Conservation (phyloP, 1,140 invertebrate species). For the Pararge aegeria region DNA sequence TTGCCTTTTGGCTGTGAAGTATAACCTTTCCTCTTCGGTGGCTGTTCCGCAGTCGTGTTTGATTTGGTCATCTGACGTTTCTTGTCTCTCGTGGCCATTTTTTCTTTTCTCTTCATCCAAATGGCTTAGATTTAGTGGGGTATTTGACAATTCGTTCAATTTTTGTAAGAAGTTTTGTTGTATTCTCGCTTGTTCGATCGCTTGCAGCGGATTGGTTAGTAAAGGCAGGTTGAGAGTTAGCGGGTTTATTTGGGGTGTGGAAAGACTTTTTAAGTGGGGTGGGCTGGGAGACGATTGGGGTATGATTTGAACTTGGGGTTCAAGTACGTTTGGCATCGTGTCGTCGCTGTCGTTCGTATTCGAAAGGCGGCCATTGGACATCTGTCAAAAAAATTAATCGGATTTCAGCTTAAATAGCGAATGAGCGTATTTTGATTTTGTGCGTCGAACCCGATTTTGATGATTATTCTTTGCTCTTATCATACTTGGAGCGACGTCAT, state of each 20-base stretch:
- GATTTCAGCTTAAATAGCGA: too few relatives aligned
- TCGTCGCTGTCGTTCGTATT: slow-evolving; percentile 72
- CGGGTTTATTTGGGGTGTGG: slow-evolving; percentile 38
- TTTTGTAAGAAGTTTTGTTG: slow-evolving; percentile 66
- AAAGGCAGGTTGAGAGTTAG: slow-evolving; percentile 40
- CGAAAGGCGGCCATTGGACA: slow-evolving; percentile 70
- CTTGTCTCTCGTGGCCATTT: slow-evolving; percentile 47
- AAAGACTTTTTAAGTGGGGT: slow-evolving; percentile 38
- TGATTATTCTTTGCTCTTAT: too few relatives aligned
- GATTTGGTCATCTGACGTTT: slow-evolving; percentile 45
- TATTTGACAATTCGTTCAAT: slow-evolving; percentile 69
- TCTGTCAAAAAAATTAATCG: slow-evolving; percentile 37
- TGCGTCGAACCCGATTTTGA: too few relatives aligned
- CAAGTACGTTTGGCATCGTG: slow-evolving; percentile 69
- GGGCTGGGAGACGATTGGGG: slow-evolving; percentile 59
- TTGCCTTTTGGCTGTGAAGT: slow-evolving; percentile 72
- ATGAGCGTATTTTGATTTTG: too few relatives aligned
- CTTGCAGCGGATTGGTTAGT: slow-evolving; percentile 56
- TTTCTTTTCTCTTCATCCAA: slow-evolving; percentile 62
- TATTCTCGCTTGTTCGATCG: slow-evolving; percentile 60
- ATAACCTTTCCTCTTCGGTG: slow-evolving; percentile 71
- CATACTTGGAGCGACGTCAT: too few relatives aligned
- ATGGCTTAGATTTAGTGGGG: slow-evolving; percentile 72
- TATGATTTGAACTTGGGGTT: slow-evolving; percentile 67
- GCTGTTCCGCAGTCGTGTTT: slow-evolving; percentile 56